These are phyloP conservation scores for Colius striatus DNA, from an alignment of 2,113 vertebrate species.

Conservation along the genomic window DNA sequence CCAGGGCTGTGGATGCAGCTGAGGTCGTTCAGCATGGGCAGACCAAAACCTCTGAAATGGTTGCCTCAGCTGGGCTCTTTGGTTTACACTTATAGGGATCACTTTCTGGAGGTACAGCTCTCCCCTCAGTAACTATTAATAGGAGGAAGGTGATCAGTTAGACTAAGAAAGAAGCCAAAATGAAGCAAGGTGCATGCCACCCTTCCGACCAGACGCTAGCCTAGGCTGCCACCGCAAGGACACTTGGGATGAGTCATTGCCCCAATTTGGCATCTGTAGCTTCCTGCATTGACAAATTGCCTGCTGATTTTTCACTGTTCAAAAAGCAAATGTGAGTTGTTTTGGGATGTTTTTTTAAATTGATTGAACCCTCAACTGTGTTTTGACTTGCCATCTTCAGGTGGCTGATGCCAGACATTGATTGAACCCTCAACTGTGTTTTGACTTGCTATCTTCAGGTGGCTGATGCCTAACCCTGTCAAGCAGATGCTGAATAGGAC, in stretches of 20 bases:
- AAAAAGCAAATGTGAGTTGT: neutral
- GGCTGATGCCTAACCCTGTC: neutral
- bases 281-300: neutral
- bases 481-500: neutral
- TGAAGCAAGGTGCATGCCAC: neutral
- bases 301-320: neutral
- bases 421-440: neutral
- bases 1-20: neutral
- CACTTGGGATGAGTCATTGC: neutral
- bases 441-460: neutral
- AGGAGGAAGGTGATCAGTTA: neutral
- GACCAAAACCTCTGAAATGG: neutral
- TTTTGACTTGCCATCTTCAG: neutral
- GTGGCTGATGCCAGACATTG: neutral
- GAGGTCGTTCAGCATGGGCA: neutral
- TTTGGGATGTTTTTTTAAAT: too few relatives aligned
- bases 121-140: neutral
- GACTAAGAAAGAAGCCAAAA: neutral
- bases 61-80: neutral
- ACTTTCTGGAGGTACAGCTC: neutral
- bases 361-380: neutral
- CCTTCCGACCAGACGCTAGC: neutral
- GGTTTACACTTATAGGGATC: neutral
- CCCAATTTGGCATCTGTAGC: neutral
- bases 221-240: neutral